phyloP scores from a whole-genome alignment of 2,113 vertebrate species.

The Passer domesticus region DNA sequence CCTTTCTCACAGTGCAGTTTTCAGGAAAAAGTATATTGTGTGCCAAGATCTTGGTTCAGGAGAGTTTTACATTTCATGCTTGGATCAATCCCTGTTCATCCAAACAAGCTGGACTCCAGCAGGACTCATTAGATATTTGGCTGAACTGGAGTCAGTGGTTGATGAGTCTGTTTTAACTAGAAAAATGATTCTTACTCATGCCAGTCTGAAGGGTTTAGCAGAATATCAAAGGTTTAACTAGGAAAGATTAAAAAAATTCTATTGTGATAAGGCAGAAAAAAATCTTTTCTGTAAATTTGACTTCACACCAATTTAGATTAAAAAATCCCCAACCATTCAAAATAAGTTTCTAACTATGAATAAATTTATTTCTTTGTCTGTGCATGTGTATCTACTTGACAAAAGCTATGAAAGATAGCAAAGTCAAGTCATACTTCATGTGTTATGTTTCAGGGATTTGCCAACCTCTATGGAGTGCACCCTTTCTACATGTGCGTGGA shows the following conservation, averaged over 20 bases:
- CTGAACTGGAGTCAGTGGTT: neutral
- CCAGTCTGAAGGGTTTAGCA: neutral
- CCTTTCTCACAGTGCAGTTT: neutral
- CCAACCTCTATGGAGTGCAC: constrained; percentile 60
- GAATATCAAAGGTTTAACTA: neutral
- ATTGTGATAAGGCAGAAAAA: neutral
- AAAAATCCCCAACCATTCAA: neutral
- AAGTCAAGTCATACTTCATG: neutral
- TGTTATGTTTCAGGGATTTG: constrained; percentile 25
- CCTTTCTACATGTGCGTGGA: constrained; percentile 58
- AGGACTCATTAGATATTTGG: neutral
- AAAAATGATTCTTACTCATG: neutral
- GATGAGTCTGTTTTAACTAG: neutral
- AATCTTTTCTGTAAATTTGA: neutral
- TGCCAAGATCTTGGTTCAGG: neutral
- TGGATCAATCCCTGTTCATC: neutral
- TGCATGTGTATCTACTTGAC: neutral
- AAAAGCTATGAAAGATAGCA: neutral
- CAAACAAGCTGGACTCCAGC: neutral
- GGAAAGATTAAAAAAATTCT: neutral
- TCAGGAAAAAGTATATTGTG: neutral
- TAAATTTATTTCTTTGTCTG: neutral
- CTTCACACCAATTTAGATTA: neutral
- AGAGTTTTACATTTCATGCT: neutral
- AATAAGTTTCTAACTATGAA: neutral